Evolutionary conservation across 2,888 invertebrate genomes (phyloP).

Genomic region (Dynastes hyllus): DNA sequence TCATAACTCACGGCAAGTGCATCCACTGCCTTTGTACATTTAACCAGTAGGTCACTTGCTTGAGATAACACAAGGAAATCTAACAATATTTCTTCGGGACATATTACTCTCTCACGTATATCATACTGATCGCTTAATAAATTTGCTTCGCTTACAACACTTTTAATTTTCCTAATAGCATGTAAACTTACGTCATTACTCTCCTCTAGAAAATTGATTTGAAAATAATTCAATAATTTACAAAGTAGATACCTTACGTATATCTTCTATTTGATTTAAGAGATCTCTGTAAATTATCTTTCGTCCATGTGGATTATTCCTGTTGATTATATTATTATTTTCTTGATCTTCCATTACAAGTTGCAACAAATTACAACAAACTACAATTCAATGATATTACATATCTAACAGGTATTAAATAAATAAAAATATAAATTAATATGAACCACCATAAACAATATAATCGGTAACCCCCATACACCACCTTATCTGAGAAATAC

Average conservation of each 20-base stretch:
- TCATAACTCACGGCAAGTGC: slow-evolving; percentile 72
- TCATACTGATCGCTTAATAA: slow-evolving; percentile 60
- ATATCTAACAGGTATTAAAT: no score
- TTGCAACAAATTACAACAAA: no score
- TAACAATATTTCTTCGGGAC: slow-evolving; percentile 67
- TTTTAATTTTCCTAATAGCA: slow-evolving; percentile 62
- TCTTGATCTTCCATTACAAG: slow-evolving; percentile 48
- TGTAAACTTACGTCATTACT: slow-evolving; percentile 58
- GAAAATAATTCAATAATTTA: not conserved
- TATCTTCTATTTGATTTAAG: slow-evolving; percentile 61
- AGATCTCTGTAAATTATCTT: slow-evolving; percentile 60
- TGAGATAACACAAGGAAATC: slow-evolving; percentile 66
- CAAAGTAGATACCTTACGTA: slow-evolving; percentile 58
- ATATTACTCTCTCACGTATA: slow-evolving; percentile 63
- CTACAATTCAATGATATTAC: not conserved
- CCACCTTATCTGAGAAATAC: no score
- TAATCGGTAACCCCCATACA: no score
- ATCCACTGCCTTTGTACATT: slow-evolving; percentile 66
- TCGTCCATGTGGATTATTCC: slow-evolving; percentile 51
- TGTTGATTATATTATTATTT: slow-evolving; percentile 49
- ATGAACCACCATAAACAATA: no score
- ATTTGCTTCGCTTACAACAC: slow-evolving; percentile 63
- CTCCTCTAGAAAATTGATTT: slow-evolving; percentile 56
- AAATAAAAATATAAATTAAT: no score
- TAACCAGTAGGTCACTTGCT: slow-evolving; percentile 64